Evolutionary conservation across 2,113 vertebrate species (phyloP).

Genomic region (Gnathonemus longibarbis): DNA sequence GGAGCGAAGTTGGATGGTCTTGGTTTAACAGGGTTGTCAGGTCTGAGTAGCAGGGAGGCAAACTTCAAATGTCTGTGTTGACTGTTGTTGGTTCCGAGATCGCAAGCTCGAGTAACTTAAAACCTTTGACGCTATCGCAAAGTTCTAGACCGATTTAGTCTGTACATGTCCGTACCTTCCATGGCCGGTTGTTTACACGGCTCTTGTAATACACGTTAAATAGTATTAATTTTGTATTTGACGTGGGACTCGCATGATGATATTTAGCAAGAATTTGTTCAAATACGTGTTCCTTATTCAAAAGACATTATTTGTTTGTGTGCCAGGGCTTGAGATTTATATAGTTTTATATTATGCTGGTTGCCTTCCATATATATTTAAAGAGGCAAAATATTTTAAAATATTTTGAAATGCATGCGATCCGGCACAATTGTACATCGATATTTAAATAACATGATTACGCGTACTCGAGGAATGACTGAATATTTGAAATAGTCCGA

Average conservation of each 20-base stretch:
- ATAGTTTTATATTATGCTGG: neutral
- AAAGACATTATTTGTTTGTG: neutral
- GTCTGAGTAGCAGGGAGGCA: neutral
- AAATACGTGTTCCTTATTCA: neutral
- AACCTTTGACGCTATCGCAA: slow-evolving; percentile 17
- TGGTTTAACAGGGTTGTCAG: neutral
- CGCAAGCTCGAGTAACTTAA: slow-evolving; percentile 43
- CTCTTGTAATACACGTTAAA: neutral
- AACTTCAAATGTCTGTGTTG: slow-evolving; percentile 16
- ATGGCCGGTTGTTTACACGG: neutral
- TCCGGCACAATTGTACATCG: neutral
- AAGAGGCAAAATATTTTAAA: neutral
- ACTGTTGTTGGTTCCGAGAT: slow-evolving; percentile 45
- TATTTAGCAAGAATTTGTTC: neutral
- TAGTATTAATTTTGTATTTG: neutral
- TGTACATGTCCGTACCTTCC: neutral
- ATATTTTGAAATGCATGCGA: neutral
- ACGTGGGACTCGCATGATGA: neutral
- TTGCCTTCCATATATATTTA: neutral
- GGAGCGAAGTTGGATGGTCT: neutral
- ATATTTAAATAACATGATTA: neutral
- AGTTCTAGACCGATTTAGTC: neutral
- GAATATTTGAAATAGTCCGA: neutral
- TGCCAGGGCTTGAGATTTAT: neutral
- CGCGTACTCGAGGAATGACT: neutral